phyloP scores from a whole-genome alignment of 2,797 vertebrate species.

The Microctenopoma stevenorrisi region DNA sequence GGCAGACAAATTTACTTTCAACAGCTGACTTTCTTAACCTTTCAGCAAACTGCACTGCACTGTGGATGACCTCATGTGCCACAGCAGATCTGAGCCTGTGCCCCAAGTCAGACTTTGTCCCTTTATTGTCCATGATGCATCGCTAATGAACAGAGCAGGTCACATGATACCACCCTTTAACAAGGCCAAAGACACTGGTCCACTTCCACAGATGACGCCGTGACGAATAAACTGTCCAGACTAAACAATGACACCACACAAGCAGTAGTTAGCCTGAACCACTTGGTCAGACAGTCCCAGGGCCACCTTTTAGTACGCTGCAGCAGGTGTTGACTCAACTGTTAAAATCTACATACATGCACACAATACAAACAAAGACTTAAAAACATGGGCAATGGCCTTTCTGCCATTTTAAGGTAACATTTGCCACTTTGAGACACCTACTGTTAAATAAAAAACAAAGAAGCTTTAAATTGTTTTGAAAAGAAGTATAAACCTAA shows the following conservation, averaged over 20 bases:
- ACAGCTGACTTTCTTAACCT: constrained; percentile 45
- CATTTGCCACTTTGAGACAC: background rate
- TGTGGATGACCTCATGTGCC: constrained; percentile 22
- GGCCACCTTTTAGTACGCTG: constrained; percentile 36
- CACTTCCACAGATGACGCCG: constrained; percentile 64
- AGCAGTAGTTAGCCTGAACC: constrained; percentile 30
- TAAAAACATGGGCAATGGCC: constrained; percentile 11
- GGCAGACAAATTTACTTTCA: constrained; percentile 32
- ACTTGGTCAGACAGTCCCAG: constrained; percentile 30
- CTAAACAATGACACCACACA: constrained; percentile 61
- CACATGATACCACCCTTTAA: constrained; percentile 53
- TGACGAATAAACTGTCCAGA: constrained; percentile 73
- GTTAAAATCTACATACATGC: constrained; percentile 19
- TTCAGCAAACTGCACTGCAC: constrained; percentile 41
- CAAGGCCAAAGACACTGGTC: constrained; percentile 60
- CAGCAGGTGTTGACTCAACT: constrained; percentile 35
- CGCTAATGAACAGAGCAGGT: constrained; percentile 53
- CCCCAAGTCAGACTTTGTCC: constrained; percentile 38
- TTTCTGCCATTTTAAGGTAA: background rate
- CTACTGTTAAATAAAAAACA: constrained; percentile 11
- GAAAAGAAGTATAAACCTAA: constrained; percentile 40
- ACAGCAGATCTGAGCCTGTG: constrained; percentile 23
- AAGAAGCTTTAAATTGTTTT: constrained; percentile 10
- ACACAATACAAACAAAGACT: constrained; percentile 15
- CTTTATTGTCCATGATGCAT: constrained; percentile 46